Conservation (phyloP, 2,797 vertebrate species). For the Okamejei kenojei region DNA sequence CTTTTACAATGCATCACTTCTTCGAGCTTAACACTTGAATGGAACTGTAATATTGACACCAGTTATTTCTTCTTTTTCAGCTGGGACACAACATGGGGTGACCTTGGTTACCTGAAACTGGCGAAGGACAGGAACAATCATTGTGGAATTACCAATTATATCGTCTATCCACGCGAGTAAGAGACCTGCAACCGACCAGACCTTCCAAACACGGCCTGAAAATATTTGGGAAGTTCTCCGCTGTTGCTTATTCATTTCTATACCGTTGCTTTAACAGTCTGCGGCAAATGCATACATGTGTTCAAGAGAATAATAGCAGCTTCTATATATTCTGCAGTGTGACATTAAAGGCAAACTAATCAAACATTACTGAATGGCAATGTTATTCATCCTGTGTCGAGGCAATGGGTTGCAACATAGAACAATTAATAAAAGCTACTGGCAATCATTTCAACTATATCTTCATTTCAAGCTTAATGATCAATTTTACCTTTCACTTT, state of each 20-base stretch:
- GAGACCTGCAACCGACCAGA: background rate
- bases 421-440: conserved; percentile 4
- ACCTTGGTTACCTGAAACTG: conserved; percentile 45
- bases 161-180: conserved; percentile 41
- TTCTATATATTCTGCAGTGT: background rate
- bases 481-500: background rate
- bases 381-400: background rate
- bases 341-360: background rate
- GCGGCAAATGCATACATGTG: background rate
- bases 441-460: background rate
- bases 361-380: background rate
- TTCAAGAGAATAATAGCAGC: background rate
- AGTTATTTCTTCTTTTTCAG: conserved; percentile 41
- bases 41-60: background rate
- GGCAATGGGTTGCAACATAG: background rate
- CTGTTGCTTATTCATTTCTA: background rate
- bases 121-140: conserved; percentile 37
- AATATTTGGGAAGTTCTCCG: background rate
- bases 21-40: background rate
- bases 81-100: conserved; percentile 42
- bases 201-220: background rate
- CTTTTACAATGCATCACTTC: background rate
- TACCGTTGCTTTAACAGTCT: background rate
- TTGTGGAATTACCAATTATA: conserved; percentile 45
- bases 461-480: background rate